Evolutionary conservation across 2,888 invertebrate species (phyloP).

Genomic region (Eupithecia subfuscata): DNA sequence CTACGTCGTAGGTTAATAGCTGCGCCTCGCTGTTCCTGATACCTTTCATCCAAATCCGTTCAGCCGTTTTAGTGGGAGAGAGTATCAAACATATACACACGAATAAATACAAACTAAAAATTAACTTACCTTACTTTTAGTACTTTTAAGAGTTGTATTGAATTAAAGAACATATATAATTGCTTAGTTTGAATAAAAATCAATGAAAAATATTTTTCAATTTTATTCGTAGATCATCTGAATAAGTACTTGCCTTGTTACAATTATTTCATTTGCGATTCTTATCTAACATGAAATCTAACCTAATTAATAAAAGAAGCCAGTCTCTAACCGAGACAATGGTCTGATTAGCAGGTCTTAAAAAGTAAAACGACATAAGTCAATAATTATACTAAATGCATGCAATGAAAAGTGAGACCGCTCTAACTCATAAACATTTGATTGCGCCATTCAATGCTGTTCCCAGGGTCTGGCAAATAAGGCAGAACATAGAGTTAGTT

Average conservation of each 20-base stretch:
- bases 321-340: not conserved
- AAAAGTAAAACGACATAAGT: not conserved
- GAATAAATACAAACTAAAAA: too few species aligned
- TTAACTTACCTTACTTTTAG: too few species aligned
- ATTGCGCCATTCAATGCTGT: constrained; percentile 21
- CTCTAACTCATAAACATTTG: constrained; percentile 19
- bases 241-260: too few species aligned
- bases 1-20: not conserved
- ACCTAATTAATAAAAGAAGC: not conserved
- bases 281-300: not conserved
- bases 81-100: too few species aligned
- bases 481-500: not conserved
- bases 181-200: too few species aligned
- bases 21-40: not conserved
- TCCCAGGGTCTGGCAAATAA: constrained; percentile 31
- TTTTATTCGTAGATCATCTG: too few species aligned
- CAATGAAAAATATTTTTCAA: too few species aligned
- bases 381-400: constrained; percentile 7
- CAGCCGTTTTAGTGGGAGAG: too few species aligned
- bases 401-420: constrained; percentile 25
- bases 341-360: not conserved
- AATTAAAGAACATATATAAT: too few species aligned
- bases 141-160: too few species aligned
- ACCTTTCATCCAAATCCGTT: not conserved
- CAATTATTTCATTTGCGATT: not conserved